phyloP scores from a whole-genome alignment of 1,140 invertebrate species.

The Streblospio benedicti region DNA sequence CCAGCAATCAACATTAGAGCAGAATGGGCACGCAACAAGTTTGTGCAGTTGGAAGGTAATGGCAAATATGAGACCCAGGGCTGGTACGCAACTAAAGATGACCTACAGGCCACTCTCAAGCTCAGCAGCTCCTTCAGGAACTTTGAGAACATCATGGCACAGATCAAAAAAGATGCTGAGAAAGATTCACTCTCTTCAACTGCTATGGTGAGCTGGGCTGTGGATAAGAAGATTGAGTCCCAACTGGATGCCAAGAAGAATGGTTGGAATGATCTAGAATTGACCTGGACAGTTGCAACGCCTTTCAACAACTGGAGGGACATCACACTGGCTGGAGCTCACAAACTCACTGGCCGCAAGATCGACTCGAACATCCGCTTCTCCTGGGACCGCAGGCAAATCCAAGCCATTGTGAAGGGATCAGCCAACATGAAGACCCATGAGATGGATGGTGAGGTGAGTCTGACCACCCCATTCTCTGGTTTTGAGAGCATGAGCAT shows the following conservation, averaged over 20 bases:
- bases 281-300: conserved; percentile 15
- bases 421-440: not conserved
- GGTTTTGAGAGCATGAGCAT: conserved; percentile 14
- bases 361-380: not conserved
- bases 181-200: no score
- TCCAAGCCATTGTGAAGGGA: conserved; percentile 1
- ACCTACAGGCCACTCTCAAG: conserved; percentile 8
- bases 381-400: not conserved
- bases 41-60: not conserved
- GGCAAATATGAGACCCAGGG: conserved; percentile 10
- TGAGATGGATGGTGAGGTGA: conserved; percentile 8
- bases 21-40: conserved; percentile 12
- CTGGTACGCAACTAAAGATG: not conserved
- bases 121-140: conserved; percentile 8
- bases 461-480: conserved; percentile 10
- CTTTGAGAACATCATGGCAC: conserved; percentile 14
- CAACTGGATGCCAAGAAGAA: conserved; percentile 8
- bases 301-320: conserved; percentile 18
- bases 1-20: conserved; percentile 2
- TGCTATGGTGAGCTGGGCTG: conserved; percentile 21
- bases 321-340: conserved; percentile 8
- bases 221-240: conserved; percentile 21
- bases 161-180: conserved; percentile 16
- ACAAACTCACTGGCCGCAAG: conserved; percentile 2
- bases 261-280: conserved; percentile 4